Conservation (phyloP, 2,113 vertebrate species). For the Dasypus novemcinctus region DNA sequence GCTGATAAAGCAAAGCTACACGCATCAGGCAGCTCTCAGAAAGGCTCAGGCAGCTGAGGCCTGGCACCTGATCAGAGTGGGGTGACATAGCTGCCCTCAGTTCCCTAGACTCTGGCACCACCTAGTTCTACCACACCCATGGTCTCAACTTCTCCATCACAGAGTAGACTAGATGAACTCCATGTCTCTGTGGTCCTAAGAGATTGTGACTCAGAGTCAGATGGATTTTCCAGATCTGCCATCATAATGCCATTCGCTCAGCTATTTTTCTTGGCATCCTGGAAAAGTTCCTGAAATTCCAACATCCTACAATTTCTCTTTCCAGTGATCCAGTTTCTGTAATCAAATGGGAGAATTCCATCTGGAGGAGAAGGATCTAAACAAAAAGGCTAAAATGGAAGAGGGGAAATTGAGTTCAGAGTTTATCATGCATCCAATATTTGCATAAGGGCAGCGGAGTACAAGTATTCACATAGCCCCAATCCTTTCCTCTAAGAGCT, state of each 20-base stretch:
- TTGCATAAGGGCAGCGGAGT: background rate
- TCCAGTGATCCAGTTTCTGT: constrained; percentile 70
- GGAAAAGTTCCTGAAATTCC: constrained; percentile 75
- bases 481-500: background rate
- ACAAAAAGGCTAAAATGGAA: constrained; percentile 60
- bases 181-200: constrained; percentile 30
- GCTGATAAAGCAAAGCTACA: constrained; percentile 85
- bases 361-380: constrained; percentile 58
- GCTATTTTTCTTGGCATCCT: constrained; percentile 74
- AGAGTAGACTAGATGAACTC: background rate
- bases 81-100: background rate
- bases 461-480: background rate
- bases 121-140: background rate
- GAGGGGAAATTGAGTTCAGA: constrained; percentile 27
- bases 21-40: constrained; percentile 82
- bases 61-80: constrained; percentile 75
- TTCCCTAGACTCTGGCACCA: constrained; percentile 38
- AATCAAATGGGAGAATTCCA: constrained; percentile 70
- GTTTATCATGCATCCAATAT: background rate
- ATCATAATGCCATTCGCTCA: constrained; percentile 70
- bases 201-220: constrained; percentile 63
- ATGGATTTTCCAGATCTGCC: constrained; percentile 75
- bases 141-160: background rate
- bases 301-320: constrained; percentile 70
- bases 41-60: constrained; percentile 72